Evolutionary conservation across 1,140 invertebrate genomes (phyloP), one percentile per base, ranked within the genome.

Genomic region (Dendrolimus kikuchii): DNA sequence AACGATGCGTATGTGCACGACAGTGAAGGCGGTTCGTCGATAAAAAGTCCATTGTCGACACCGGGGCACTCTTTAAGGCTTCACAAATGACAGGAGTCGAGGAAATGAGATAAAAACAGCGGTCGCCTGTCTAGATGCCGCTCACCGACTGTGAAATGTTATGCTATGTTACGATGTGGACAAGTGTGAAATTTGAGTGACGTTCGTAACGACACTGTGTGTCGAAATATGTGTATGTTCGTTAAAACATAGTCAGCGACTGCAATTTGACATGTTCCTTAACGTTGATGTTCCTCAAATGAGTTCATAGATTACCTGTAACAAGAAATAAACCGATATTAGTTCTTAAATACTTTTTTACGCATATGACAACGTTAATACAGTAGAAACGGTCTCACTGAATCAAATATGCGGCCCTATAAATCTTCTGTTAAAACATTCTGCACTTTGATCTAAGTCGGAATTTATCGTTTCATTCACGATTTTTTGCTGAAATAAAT

Each of bases 41-140:
- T 76, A 77, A 81, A 81, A 77, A 73, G 62, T 67, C 68, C 73
- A 74, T 74, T 71, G 67, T 71, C 66, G 64, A 68, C 67, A 74
- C 64, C 69, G 61, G 23, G 23, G 58, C 50, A 47, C 64, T 60
- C 59, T 72, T 69, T 70, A 70, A 67, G 64, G 68, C 64, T 77
- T 68, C 60, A 63, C 65, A 74, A 74, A 77, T 67, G 74, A 79
- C 69, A 59, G 50, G 61, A 64, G 60, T 64, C 52, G 60, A 66
- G 66, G 62, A 68, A 61, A 54, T 55, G 57, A 59, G 73, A 77
- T 81, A 79, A 77, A 78, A 81, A 71, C 63, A 65, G 55, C 55
- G 53, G 59, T 55, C 54, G 57, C 55, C 46, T 56, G 54, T 59
- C 57, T 61, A 50, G 60, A 53, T 53, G 47, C 43, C 51, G 40